Conservation (phyloP, 2,113 vertebrate genomes). For the Periophthalmodon schlosseri region DNA sequence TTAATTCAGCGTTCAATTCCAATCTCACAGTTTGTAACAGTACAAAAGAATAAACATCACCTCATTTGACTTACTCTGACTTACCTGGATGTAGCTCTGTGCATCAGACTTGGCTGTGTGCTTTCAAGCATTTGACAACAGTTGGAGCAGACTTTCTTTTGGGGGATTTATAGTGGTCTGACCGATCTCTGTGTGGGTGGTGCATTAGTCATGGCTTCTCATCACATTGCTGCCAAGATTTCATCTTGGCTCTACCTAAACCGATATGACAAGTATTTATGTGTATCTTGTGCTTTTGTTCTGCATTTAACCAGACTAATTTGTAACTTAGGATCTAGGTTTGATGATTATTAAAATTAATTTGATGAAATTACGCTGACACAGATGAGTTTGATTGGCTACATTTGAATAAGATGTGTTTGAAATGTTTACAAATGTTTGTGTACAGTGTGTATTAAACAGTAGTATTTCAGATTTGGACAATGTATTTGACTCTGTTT, state of each 20-base stretch:
- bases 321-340: not conserved
- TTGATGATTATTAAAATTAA: too few relatives aligned
- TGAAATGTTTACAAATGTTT: not conserved
- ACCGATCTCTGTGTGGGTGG: slow-evolving; percentile 42
- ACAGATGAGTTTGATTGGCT: not conserved
- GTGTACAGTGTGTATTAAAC: not conserved
- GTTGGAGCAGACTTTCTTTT: slow-evolving; percentile 13
- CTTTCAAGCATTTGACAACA: slow-evolving; percentile 15
- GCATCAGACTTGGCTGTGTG: slow-evolving; percentile 6
- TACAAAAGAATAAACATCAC: slow-evolving; percentile 11
- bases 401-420: not conserved
- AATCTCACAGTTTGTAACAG: not conserved
- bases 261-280: slow-evolving; percentile 23
- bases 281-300: not conserved
- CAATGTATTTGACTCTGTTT: not conserved
- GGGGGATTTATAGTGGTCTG: slow-evolving; percentile 18
- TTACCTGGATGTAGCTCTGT: not conserved
- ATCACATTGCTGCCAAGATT: slow-evolving; percentile 28
- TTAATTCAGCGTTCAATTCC: slow-evolving; percentile 1
- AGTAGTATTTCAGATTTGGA: not conserved
- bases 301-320: not conserved
- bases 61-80: slow-evolving; percentile 9
- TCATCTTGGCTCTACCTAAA: slow-evolving; percentile 32
- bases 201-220: slow-evolving; percentile 40
- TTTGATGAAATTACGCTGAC: too few relatives aligned